Percentiles rank a stretch among this genome's conserved stretches.
These are phyloP conservation scores for Dromius quadrimaculatus DNA, from an alignment of 2,888 invertebrate species.

Conservation along the genomic window DNA sequence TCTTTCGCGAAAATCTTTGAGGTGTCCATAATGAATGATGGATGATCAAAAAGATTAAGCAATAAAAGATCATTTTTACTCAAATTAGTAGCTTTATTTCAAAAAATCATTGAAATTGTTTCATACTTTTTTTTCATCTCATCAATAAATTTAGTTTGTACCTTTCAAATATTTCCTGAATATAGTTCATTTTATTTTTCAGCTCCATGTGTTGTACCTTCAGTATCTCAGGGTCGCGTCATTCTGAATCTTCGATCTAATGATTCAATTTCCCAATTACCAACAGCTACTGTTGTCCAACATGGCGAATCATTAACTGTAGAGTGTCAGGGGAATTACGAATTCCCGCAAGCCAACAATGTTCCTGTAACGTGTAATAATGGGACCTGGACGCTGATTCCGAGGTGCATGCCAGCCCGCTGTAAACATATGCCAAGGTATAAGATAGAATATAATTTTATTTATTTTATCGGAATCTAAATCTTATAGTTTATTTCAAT, in stretches of 20 bases:
- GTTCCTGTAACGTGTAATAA: conserved; percentile 89
- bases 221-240: conserved; percentile 83
- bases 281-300: conserved; percentile 71
- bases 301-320: conserved; percentile 82
- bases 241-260: conserved; percentile 72
- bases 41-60: conserved; percentile 28
- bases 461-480: neutral
- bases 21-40: conserved; percentile 27
- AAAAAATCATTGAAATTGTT: neutral
- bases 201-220: conserved; percentile 95
- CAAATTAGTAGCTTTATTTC: neutral
- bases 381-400: conserved; percentile 95
- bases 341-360: conserved; percentile 79
- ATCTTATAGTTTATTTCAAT: no score
- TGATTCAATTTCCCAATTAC: conserved; percentile 66
- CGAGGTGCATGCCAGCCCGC: conserved; percentile 86
- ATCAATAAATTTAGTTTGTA: neutral
- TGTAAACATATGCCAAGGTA: conserved; percentile 65
- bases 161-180: neutral
- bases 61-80: neutral
- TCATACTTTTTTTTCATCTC: neutral
- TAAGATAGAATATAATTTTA: neutral
- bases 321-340: conserved; percentile 87
- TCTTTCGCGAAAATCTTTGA: conserved; percentile 31
- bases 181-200: conserved; percentile 60